Percentiles rank a stretch among this genome's conserved stretches.
These are phyloP conservation scores for Agrochola macilenta DNA, from an alignment of 2,888 invertebrate species.

Conservation along the genomic window DNA sequence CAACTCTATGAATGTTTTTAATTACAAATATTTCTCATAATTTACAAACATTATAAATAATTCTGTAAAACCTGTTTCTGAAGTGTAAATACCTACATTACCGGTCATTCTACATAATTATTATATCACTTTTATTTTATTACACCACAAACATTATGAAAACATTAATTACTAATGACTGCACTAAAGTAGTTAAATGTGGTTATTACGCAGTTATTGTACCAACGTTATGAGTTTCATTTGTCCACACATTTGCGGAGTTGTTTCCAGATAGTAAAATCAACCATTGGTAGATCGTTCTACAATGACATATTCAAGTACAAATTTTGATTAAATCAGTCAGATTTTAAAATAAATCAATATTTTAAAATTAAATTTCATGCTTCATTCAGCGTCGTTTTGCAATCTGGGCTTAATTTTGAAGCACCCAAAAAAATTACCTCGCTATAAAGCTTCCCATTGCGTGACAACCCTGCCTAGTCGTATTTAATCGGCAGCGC, in stretches of 20 bases:
- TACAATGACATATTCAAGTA: not conserved
- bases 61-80: not conserved
- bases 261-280: not conserved
- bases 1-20: not conserved
- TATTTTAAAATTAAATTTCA: too few relatives aligned
- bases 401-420: not conserved
- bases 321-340: not conserved
- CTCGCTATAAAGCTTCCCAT: too few relatives aligned
- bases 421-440: not conserved
- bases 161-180: slow-evolving; percentile 48
- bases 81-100: not conserved
- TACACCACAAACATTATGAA: slow-evolving; percentile 39
- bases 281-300: not conserved
- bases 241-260: not conserved
- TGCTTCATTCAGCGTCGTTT: too few relatives aligned
- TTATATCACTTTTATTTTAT: slow-evolving; percentile 29
- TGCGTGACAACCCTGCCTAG: slow-evolving; percentile 70
- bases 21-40: not conserved
- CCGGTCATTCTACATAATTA: slow-evolving; percentile 15
- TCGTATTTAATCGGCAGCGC: slow-evolving; percentile 74
- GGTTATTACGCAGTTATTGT: slow-evolving; percentile 17
- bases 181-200: slow-evolving; percentile 8
- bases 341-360: not conserved
- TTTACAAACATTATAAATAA: not conserved
- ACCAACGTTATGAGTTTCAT: not conserved